Percentiles rank a stretch among this genome's conserved stretches.
These are phyloP conservation scores for Brachyhypopomus gauderio DNA, from an alignment of 2,113 vertebrate species.

Conservation along the genomic window DNA sequence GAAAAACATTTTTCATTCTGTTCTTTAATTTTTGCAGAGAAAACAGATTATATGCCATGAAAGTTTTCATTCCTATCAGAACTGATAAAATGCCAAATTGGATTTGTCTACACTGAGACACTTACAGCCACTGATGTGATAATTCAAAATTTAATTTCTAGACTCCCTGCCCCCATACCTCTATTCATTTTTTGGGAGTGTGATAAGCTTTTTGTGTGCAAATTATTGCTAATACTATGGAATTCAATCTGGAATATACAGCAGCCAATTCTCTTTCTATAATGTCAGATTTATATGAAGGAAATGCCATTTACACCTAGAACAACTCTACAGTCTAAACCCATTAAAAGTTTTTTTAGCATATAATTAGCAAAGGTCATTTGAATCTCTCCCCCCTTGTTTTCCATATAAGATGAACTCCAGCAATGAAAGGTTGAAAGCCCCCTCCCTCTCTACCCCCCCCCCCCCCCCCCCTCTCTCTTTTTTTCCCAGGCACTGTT, in stretches of 20 bases:
- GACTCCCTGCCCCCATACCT: slow-evolving; percentile 2
- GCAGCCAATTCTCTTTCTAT: background rate
- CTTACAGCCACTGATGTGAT: slow-evolving; percentile 19
- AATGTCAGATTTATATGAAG: slow-evolving; percentile 13
- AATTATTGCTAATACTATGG: slow-evolving; percentile 52
- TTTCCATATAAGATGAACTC: slow-evolving; percentile 50
- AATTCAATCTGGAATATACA: slow-evolving; percentile 51
- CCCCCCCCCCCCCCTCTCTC: no score
- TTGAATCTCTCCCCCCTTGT: slow-evolving; percentile 47
- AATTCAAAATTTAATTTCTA: slow-evolving; percentile 24
- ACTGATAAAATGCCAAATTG: slow-evolving; percentile 2
- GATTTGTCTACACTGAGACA: slow-evolving; percentile 7
- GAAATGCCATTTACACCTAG: slow-evolving; percentile 25
- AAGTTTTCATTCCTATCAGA: background rate
- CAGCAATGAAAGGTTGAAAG: slow-evolving; percentile 52
- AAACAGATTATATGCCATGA: slow-evolving; percentile 2
- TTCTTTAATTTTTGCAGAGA: background rate
- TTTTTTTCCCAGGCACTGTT: no score
- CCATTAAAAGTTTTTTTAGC: slow-evolving; percentile 42
- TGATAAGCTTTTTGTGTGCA: slow-evolving; percentile 34
- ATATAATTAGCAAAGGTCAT: slow-evolving; percentile 72
- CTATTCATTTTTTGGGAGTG: slow-evolving; percentile 7
- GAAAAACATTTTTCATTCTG: no score
- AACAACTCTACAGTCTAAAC: slow-evolving; percentile 32
- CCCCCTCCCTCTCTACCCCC: background rate